These are phyloP conservation scores for Cnemophilus loriae DNA, from an alignment of 2,113 vertebrate genomes.

Conservation along the genomic window DNA sequence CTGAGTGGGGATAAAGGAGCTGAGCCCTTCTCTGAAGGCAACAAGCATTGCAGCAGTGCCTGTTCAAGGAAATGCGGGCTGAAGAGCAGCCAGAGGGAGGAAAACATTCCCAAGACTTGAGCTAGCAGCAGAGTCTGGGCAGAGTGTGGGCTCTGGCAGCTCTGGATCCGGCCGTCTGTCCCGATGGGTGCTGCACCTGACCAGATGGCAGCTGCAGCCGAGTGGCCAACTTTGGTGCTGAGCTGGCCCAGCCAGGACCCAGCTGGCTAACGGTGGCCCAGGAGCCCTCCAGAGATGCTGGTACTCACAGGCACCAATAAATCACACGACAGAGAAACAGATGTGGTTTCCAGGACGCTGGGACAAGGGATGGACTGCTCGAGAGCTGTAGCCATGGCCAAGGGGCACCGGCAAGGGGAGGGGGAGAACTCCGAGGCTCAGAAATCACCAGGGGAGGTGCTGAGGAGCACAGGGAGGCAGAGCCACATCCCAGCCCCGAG, in stretches of 20 bases:
- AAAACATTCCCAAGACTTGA: neutral
- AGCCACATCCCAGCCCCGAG: neutral
- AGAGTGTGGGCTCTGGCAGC: neutral
- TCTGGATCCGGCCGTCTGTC: accelerated
- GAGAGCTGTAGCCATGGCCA: accelerated
- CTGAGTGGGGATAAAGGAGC: accelerated
- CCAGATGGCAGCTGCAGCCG: neutral
- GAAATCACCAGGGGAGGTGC: neutral
- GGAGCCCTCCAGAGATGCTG: neutral
- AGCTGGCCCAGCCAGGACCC: neutral
- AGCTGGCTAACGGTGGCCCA: accelerated
- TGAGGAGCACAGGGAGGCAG: neutral
- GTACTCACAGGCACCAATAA: neutral
- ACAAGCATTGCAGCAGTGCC: neutral
- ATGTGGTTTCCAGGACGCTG: neutral
- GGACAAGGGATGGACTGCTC: neutral
- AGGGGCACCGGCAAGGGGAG: neutral
- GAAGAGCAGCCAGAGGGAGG: neutral
- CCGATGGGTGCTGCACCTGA: neutral
- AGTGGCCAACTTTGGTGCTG: neutral
- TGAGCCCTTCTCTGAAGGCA: neutral
- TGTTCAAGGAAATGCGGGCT: neutral
- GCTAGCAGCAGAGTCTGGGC: neutral
- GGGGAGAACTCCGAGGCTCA: neutral
- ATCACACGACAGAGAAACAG: accelerated